Conservation (phyloP, 2,113 vertebrate genomes). For the Microcebus tavaratra region DNA sequence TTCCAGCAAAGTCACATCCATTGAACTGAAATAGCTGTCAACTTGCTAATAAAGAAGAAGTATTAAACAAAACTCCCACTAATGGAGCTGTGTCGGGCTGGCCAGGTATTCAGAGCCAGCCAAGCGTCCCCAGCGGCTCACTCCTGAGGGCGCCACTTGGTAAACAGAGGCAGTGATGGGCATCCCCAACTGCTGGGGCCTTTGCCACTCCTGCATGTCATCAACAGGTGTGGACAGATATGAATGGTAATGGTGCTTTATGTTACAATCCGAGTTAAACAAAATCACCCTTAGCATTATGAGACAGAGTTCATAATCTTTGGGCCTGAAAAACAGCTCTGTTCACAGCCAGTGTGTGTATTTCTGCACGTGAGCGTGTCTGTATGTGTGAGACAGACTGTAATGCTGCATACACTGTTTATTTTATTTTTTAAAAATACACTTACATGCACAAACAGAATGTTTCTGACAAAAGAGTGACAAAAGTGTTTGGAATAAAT, state of each 20-base stretch:
- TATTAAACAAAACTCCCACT: slow-evolving; percentile 78
- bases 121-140: slow-evolving; percentile 20
- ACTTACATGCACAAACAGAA: neutral
- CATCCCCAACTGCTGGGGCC: slow-evolving; percentile 55
- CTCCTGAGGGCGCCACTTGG: slow-evolving; percentile 73
- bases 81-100: slow-evolving; percentile 71
- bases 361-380: neutral
- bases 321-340: neutral
- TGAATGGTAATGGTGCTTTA: slow-evolving; percentile 46
- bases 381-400: neutral
- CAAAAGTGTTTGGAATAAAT: neutral
- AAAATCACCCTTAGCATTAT: neutral
- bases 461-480: neutral
- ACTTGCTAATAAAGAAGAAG: slow-evolving; percentile 82
- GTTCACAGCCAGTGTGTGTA: neutral
- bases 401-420: neutral
- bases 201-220: slow-evolving; percentile 66
- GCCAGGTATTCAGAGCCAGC: slow-evolving; percentile 66
- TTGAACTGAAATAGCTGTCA: slow-evolving; percentile 86
- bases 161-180: slow-evolving; percentile 77
- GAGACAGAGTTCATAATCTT: neutral
- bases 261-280: neutral
- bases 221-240: slow-evolving; percentile 53
- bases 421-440: neutral
- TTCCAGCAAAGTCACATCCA: slow-evolving; percentile 83